Conservation (phyloP, 2,113 vertebrate genomes). For the Panthera uncia region DNA sequence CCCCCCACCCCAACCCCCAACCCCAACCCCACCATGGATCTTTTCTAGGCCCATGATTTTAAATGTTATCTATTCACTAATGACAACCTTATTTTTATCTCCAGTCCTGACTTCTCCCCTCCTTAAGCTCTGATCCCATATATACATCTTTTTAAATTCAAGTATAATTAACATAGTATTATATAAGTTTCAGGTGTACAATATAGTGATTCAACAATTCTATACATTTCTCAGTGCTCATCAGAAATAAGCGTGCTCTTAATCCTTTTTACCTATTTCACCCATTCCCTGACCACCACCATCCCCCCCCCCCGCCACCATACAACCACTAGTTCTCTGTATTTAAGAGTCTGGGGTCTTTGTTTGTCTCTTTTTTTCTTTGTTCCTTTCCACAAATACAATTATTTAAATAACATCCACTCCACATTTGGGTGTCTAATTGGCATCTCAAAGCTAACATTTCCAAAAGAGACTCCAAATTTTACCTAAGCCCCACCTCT, state of each 20-base stretch:
- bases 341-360: neutral
- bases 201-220: neutral
- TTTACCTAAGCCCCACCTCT: neutral
- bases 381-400: neutral
- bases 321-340: neutral
- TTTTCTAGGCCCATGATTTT: neutral
- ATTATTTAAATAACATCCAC: neutral
- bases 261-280: neutral
- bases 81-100: neutral
- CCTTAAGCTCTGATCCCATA: neutral
- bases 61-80: neutral
- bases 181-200: neutral
- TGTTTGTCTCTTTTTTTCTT: neutral
- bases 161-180: neutral
- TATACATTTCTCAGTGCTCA: neutral
- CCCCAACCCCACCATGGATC: neutral
- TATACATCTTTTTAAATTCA: neutral
- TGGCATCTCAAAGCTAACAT: neutral
- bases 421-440: neutral
- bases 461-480: neutral
- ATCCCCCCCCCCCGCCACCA: neutral
- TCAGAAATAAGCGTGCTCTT: neutral
- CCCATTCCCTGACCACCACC: neutral
- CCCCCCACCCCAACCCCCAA: neutral
- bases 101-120: neutral